These are phyloP conservation scores for Tragelaphus imberbis DNA, from an alignment of 2,113 vertebrate species.

Conservation along the genomic window DNA sequence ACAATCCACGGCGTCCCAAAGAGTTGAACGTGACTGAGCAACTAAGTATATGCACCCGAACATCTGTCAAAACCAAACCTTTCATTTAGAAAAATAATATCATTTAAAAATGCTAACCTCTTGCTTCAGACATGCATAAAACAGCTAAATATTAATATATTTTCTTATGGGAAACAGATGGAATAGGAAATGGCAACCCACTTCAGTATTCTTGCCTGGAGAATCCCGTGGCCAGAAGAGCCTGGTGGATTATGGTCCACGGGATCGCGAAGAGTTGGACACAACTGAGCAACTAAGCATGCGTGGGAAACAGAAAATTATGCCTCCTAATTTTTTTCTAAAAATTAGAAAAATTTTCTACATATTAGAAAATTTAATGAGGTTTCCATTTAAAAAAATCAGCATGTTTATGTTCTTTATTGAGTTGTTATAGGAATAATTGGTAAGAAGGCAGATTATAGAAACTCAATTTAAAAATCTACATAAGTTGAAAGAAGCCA, in stretches of 20 bases:
- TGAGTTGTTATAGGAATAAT: constrained; percentile 30
- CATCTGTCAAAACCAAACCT: not conserved
- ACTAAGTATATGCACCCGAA: not conserved
- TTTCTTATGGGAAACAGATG: not conserved
- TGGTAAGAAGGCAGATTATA: constrained; percentile 18
- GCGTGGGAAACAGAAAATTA: not conserved
- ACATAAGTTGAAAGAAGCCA: not conserved
- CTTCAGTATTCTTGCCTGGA: not conserved
- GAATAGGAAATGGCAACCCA: not conserved
- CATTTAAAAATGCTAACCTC: not conserved
- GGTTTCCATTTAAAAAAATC: not conserved
- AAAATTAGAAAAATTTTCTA: not conserved
- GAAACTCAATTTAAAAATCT: constrained; percentile 52
- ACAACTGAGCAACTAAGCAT: not conserved
- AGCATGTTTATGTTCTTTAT: constrained; percentile 26
- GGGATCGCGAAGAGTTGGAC: not conserved
- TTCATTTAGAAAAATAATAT: constrained; percentile 19
- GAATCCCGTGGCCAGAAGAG: not conserved
- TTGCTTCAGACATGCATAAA: not conserved
- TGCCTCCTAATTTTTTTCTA: not conserved
- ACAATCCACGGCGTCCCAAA: not conserved
- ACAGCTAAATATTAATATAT: not conserved
- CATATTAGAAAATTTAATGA: not conserved
- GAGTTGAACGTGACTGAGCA: not conserved
- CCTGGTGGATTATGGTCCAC: not conserved